phyloP scores from a whole-genome alignment of 2,888 invertebrate species.

The Nephrotoma guestfalica region DNA sequence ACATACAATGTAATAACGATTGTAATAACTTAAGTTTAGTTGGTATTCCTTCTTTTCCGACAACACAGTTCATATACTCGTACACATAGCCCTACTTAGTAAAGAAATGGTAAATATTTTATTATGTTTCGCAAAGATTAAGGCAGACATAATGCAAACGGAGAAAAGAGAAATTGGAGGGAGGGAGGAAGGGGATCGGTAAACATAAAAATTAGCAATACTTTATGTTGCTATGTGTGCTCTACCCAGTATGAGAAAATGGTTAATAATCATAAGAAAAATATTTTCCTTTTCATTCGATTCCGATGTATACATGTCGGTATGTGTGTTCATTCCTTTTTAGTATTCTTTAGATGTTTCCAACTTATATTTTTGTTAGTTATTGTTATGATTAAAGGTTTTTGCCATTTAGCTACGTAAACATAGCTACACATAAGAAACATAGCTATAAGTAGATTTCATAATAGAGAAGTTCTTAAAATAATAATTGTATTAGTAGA shows the following conservation, averaged over 20 bases:
- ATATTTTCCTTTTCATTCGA: background rate
- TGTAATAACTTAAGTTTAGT: background rate
- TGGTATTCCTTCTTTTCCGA: background rate
- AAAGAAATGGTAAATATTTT: background rate
- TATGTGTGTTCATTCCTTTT: background rate
- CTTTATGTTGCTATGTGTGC: background rate
- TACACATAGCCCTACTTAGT: background rate
- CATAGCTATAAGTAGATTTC: background rate
- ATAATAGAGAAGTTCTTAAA: background rate
- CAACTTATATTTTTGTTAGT: background rate
- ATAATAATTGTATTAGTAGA: background rate
- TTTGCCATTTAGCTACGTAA: background rate
- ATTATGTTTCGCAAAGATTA: background rate
- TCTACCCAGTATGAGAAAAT: background rate
- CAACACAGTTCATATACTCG: background rate
- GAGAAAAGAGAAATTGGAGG: background rate
- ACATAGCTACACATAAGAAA: background rate
- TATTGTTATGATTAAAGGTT: background rate
- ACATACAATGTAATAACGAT: background rate
- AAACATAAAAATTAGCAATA: background rate
- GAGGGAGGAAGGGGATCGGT: background rate
- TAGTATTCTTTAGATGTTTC: background rate
- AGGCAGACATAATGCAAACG: background rate
- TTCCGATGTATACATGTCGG: background rate
- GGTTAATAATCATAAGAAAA: background rate